Evolutionary conservation across 2,888 invertebrate species (phyloP).

Genomic region (Euplexia lucipara): DNA sequence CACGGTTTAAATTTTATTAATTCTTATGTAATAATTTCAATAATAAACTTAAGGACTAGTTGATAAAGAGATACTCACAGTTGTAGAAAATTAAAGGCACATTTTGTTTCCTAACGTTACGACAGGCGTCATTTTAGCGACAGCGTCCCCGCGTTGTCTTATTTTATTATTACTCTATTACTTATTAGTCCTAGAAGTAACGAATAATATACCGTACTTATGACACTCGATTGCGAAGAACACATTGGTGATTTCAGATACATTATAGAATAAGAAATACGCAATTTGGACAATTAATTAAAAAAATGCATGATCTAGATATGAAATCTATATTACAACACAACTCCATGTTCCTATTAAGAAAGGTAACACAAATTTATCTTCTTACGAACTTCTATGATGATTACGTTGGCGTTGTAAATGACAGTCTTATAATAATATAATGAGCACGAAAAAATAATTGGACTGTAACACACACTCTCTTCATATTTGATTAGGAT

Average conservation of each 20-base stretch:
- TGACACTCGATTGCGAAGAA: constrained; percentile 35
- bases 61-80: constrained; percentile 54
- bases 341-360: background rate
- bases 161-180: constrained; percentile 42
- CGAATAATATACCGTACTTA: constrained; percentile 28
- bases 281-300: background rate
- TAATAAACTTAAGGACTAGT: constrained; percentile 59
- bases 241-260: constrained; percentile 22
- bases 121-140: constrained; percentile 4
- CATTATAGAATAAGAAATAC: background rate
- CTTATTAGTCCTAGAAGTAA: constrained; percentile 45
- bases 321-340: constrained; percentile 15
- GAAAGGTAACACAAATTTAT: constrained; percentile 11
- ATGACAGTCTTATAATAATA: constrained; percentile 42
- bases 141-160: background rate
- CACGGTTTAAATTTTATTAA: constrained; percentile 25
- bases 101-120: constrained; percentile 34
- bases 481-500: background rate
- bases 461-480: background rate
- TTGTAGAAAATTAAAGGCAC: constrained; percentile 45
- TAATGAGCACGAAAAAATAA: constrained; percentile 32
- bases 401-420: constrained; percentile 26
- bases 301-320: constrained; percentile 3
- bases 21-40: constrained; percentile 47
- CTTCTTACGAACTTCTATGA: constrained; percentile 11